Conservation (phyloP, 2,888 invertebrate species). For the Leptothorax acervorum region DNA sequence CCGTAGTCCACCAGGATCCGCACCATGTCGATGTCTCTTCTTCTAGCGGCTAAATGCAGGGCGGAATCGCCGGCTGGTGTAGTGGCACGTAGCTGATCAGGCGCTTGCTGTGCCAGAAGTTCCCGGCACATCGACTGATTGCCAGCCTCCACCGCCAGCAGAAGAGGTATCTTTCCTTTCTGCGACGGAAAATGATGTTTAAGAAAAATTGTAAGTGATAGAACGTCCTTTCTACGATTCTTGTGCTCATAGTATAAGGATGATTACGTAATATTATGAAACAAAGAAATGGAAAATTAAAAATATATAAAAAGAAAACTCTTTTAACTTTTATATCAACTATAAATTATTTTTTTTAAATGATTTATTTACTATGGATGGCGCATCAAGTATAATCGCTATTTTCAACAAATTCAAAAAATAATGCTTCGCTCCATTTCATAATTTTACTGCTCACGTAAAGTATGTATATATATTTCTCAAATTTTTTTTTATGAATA, state of each 20-base stretch:
- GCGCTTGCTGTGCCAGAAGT: slow-evolving; percentile 94
- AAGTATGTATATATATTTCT: background rate
- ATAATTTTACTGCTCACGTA: background rate
- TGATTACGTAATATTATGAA: background rate
- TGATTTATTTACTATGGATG: background rate
- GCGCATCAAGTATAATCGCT: background rate
- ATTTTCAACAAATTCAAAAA: background rate
- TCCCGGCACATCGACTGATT: slow-evolving; percentile 98
- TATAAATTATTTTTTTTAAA: background rate
- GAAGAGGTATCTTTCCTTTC: slow-evolving; percentile 97
- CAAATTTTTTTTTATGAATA: background rate
- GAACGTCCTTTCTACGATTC: background rate
- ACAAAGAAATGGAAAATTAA: background rate
- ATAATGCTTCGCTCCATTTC: background rate
- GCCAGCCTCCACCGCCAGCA: slow-evolving; percentile 97
- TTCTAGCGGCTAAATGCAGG: slow-evolving; percentile 97
- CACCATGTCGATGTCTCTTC: slow-evolving; percentile 97
- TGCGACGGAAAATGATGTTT: slow-evolving; percentile 83
- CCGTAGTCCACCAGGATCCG: slow-evolving; percentile 97
- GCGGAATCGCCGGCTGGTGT: slow-evolving; percentile 96
- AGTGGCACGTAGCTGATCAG: slow-evolving; percentile 94
- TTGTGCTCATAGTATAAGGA: background rate
- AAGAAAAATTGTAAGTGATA: background rate
- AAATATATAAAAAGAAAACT: slow-evolving; percentile 1
- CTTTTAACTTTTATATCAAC: background rate